phyloP scores from a whole-genome alignment of 2,797 vertebrate species.

The Harpagifer antarcticus region DNA sequence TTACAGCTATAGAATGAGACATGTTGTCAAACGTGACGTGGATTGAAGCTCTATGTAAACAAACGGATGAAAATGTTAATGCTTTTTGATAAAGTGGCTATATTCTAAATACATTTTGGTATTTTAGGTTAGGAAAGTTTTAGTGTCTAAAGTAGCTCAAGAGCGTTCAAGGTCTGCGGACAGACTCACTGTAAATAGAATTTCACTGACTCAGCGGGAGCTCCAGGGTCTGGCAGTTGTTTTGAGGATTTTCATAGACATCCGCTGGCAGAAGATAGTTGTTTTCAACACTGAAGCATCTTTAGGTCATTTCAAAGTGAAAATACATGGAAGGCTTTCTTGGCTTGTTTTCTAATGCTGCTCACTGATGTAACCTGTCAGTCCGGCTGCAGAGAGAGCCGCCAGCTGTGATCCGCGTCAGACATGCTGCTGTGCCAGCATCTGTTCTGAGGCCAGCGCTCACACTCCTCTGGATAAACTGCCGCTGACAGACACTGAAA shows the following conservation, averaged over 20 bases:
- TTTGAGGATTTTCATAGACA: slow-evolving; percentile 48
- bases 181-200: slow-evolving; percentile 1
- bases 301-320: slow-evolving; percentile 78
- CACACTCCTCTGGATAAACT: slow-evolving; percentile 51
- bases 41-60: slow-evolving; percentile 8
- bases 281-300: slow-evolving; percentile 43
- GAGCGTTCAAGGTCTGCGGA: slow-evolving; percentile 23
- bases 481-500: slow-evolving; percentile 33
- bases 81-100: background rate
- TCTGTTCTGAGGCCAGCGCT: slow-evolving; percentile 68
- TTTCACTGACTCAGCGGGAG: slow-evolving; percentile 36
- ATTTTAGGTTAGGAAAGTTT: background rate
- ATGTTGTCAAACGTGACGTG: slow-evolving; percentile 22
- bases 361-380: slow-evolving; percentile 74
- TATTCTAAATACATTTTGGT: background rate
- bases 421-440: slow-evolving; percentile 75
- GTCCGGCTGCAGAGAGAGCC: slow-evolving; percentile 59
- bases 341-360: slow-evolving; percentile 29
- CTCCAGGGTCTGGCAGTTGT: slow-evolving; percentile 40
- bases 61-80: slow-evolving; percentile 19
- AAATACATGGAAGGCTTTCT: slow-evolving; percentile 45
- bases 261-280: slow-evolving; percentile 41
- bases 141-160: slow-evolving; percentile 16
- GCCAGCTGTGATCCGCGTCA: slow-evolving; percentile 79
- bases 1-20: slow-evolving; percentile 15